Percentiles rank a stretch among this genome's conserved stretches.
These are phyloP conservation scores for Bostrychus sinensis DNA, from an alignment of 2,113 vertebrate species.

Conservation along the genomic window DNA sequence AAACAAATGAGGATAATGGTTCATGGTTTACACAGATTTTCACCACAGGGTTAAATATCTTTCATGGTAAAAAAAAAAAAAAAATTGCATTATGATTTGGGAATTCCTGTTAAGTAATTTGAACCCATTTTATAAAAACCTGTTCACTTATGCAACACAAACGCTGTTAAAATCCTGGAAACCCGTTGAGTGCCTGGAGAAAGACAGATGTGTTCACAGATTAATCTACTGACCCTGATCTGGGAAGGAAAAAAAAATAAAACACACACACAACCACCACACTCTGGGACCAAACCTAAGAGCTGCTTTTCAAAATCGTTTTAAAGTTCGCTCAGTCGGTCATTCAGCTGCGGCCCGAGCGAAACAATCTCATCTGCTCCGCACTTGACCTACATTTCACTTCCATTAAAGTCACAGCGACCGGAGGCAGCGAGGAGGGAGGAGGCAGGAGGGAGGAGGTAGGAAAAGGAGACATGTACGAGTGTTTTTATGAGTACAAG, in stretches of 20 bases:
- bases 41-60: too few species aligned
- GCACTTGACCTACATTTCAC: conserved; percentile 62
- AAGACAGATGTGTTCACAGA: not conserved
- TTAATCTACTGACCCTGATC: conserved; percentile 6
- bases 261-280: not conserved
- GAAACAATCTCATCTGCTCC: conserved; percentile 47
- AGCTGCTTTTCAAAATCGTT: not conserved
- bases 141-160: too few species aligned
- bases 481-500: not conserved
- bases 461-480: not conserved
- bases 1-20: too few species aligned
- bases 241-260: not conserved
- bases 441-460: conserved; percentile 6
- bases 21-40: too few species aligned
- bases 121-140: too few species aligned
- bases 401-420: conserved; percentile 41
- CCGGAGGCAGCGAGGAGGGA: not conserved
- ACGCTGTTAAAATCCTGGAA: not conserved
- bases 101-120: too few species aligned
- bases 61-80: too few species aligned
- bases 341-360: not conserved
- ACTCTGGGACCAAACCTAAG: not conserved
- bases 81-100: too few species aligned
- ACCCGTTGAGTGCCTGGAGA: not conserved
- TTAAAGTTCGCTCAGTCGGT: not conserved